A percentile compares a stretch with the other conserved stretches of the same genome.
These are phyloP conservation scores for Carduelis carduelis DNA, from an alignment of 2,797 vertebrate species.

Conservation along the genomic window DNA sequence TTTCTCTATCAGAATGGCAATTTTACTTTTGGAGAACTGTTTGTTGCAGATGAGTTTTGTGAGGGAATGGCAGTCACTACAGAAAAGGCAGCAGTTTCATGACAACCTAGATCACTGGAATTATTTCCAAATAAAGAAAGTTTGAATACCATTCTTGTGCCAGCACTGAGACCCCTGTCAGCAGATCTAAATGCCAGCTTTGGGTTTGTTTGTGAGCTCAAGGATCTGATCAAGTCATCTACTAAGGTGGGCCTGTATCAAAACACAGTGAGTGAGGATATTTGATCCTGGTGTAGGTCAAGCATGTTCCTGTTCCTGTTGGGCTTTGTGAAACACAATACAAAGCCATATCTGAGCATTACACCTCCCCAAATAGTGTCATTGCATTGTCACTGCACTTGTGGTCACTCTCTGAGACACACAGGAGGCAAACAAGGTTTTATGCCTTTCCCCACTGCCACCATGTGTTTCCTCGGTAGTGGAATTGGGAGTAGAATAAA, in stretches of 20 bases:
- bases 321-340: background rate
- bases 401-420: background rate
- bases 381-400: background rate
- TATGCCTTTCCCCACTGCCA: background rate
- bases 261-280: background rate
- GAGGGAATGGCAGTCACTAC: background rate
- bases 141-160: background rate
- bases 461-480: background rate
- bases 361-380: background rate
- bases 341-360: background rate
- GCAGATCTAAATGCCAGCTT: background rate
- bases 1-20: background rate
- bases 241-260: background rate
- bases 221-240: background rate
- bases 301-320: fast-evolving
- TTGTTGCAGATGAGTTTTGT: background rate
- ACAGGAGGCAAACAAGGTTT: background rate
- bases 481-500: background rate
- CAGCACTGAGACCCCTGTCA: background rate
- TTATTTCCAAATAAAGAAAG: background rate
- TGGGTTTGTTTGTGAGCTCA: background rate
- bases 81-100: background rate
- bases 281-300: background rate
- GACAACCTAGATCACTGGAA: background rate
- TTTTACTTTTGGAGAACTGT: background rate